Base-by-base conservation (phyloP, 2,113 vertebrate species). In the Peucedramus taeniatus region DNA sequence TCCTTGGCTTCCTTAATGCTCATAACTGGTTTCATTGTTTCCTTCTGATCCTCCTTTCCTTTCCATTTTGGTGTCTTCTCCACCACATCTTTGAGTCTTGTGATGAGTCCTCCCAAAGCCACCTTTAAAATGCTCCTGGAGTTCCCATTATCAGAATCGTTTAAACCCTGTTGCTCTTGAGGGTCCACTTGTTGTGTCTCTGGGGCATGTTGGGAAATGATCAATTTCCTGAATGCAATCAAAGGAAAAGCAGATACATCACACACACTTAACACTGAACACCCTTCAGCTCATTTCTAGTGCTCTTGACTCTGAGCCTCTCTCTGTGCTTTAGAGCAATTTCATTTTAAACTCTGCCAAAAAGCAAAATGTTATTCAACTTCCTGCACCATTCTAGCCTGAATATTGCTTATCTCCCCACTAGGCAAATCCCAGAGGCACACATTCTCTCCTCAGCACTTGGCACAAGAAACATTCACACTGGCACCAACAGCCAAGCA, bases 161-260 rank as follows among this genome's bases (percentile, higher is more conserved):
- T 61, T 26, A 63, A 83, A 42, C n/a, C 13, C 42, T 39, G 63
- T 24, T 72, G 60, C 7, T 89, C 23, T 47, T 27, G 63, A 26
- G 9, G 44, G 33, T 75, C 66, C 50, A 23, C 33, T 50, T 61
- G 83, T 11, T 59, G 44, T 7, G 2, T 7, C 13, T 18, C 20
- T 30, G 54, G 24, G 51, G 11, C 40, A 65, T 0, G 8, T 0
- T 64, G 65, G 33, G 65, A 90, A 82, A 82, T 0, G 33, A 17
- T 77, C 57, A 75, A 3, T 30, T 69, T 78, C 78, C 95, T 97
- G 74, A 79, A 91, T 64, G 37, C 19, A 90, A 87, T 56, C 60
- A 70, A 86, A 91, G 81, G 28, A 93, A 93, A 94, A 89, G 50
- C 33, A 95, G 61, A 87, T 30, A 61, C 15, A 61, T 89, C 77